A percentile compares a stretch with the other conserved stretches of the same genome.
Evolutionary conservation across 2,888 invertebrate species (phyloP).

Genomic region (Coremacera marginata): DNA sequence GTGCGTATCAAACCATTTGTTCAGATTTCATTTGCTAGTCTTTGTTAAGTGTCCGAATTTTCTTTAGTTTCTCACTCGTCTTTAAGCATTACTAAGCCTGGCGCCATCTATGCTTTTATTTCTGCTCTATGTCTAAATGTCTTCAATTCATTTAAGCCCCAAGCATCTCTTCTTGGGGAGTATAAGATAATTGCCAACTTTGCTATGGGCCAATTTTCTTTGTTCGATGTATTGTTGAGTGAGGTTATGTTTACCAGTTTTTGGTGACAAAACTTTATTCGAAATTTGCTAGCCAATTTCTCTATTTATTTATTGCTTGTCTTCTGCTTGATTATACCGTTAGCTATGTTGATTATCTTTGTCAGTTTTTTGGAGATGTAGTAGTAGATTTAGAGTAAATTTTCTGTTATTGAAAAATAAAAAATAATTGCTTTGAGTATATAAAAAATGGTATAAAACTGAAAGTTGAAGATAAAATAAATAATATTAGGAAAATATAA

Average conservation of each 20-base stretch:
- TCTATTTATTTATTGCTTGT: not conserved
- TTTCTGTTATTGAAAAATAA: not conserved
- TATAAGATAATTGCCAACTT: not conserved
- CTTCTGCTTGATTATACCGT: conserved; percentile 11
- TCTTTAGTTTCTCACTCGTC: not conserved
- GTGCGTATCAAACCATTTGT: not conserved
- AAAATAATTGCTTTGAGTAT: not conserved
- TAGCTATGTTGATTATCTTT: conserved; percentile 12
- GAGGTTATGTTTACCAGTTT: not conserved
- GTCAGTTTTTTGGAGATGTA: not conserved
- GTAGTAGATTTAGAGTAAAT: not conserved
- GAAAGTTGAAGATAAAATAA: too few species aligned
- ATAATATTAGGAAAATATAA: too few species aligned
- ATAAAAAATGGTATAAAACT: not conserved
- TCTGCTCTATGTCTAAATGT: conserved; percentile 3
- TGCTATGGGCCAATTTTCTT: not conserved
- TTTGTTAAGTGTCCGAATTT: not conserved
- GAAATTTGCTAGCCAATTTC: not conserved
- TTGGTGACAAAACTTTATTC: conserved; percentile 2
- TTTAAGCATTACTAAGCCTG: not conserved
- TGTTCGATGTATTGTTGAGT: not conserved
- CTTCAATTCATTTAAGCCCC: not conserved
- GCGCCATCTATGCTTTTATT: conserved; percentile 14
- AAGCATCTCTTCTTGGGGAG: not conserved
- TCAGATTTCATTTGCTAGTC: not conserved